These are phyloP conservation scores for Catostomus latipinnis DNA, from an alignment of 2,797 vertebrate genomes.

Conservation along the genomic window DNA sequence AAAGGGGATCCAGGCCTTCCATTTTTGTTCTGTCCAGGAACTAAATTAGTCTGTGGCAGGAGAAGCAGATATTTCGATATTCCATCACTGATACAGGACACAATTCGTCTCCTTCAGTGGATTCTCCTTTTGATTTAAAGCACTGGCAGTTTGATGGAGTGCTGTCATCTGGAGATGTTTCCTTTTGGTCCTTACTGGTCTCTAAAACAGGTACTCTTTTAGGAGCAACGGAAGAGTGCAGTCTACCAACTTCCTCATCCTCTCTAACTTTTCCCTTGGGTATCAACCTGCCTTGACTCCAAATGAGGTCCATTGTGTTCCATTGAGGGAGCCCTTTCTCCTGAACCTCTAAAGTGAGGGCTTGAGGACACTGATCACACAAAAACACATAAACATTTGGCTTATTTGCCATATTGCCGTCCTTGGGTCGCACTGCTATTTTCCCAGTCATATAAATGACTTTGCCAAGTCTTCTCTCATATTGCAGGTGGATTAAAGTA, in stretches of 20 bases:
- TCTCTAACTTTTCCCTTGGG: slow-evolving; percentile 50
- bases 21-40: slow-evolving; percentile 8
- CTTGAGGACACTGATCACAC: slow-evolving; percentile 79
- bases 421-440: background rate
- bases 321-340: slow-evolving; percentile 45
- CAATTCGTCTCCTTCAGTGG: slow-evolving; percentile 31
- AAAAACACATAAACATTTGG: slow-evolving; percentile 84
- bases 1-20: slow-evolving; percentile 48
- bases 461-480: background rate
- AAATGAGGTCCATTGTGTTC: slow-evolving; percentile 64
- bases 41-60: slow-evolving; percentile 36
- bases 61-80: slow-evolving; percentile 69
- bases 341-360: background rate
- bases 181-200: background rate
- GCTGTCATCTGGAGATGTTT: slow-evolving; percentile 30
- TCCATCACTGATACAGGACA: slow-evolving; percentile 59
- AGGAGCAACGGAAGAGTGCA: background rate
- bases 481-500: background rate
- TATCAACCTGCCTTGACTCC: slow-evolving; percentile 61
- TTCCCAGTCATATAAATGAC: background rate
- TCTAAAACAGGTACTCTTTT: background rate
- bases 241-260: background rate
- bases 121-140: background rate
- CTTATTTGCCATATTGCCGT: slow-evolving; percentile 61
- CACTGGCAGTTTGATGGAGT: slow-evolving; percentile 7